A percentile compares a stretch with the other conserved stretches of the same genome.
These are phyloP conservation scores for Indri indri DNA, from an alignment of 2,113 vertebrate species.

Conservation along the genomic window DNA sequence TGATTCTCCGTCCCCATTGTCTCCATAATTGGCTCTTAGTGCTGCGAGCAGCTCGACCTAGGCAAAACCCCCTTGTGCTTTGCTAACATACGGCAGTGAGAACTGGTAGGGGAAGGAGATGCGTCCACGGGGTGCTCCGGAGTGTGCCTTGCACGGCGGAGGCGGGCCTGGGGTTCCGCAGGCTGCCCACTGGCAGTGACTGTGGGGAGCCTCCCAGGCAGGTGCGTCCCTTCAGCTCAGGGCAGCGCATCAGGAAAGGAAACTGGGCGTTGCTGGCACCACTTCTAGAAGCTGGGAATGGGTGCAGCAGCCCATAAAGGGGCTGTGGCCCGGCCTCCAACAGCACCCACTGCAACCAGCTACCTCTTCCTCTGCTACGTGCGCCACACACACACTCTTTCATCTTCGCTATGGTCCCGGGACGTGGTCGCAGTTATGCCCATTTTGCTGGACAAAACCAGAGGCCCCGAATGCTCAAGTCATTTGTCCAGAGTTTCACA, in stretches of 20 bases:
- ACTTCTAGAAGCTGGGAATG: neutral
- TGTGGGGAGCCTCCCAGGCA: neutral
- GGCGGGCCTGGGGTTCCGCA: too few species aligned
- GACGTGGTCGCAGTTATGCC: neutral
- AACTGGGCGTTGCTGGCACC: neutral
- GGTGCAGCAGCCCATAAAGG: too few species aligned
- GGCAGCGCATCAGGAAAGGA: neutral
- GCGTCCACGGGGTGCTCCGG: neutral
- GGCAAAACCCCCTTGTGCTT: too few species aligned
- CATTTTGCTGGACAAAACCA: neutral
- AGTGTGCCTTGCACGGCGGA: neutral
- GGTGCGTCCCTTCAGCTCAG: neutral
- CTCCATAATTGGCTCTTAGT: too few species aligned
- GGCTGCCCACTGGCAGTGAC: neutral
- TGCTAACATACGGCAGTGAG: neutral
- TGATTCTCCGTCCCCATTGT: too few species aligned
- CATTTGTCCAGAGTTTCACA: neutral
- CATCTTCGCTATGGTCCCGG: neutral
- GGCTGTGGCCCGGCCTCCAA: neutral
- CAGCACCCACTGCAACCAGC: neutral
- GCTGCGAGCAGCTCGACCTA: too few species aligned
- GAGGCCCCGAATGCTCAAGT: neutral
- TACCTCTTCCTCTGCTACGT: neutral
- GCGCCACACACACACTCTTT: neutral
- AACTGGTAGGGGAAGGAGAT: neutral